Base-by-base conservation (phyloP, 2,888 invertebrate genomes). In the Ornithoptera alexandrae region DNA sequence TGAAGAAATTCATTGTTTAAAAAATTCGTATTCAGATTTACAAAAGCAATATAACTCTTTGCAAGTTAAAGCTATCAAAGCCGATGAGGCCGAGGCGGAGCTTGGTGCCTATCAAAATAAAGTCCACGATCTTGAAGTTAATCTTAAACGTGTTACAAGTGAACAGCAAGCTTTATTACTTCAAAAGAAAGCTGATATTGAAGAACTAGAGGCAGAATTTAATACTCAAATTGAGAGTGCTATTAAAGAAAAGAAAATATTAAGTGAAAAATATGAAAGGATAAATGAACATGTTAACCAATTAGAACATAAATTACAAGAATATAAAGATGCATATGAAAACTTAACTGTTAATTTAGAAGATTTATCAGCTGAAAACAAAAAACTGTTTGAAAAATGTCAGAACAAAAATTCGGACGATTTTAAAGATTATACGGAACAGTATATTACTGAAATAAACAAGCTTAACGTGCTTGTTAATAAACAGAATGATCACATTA, bases 371-470 rank as follows among this genome's bases (percentile, higher is more conserved):
- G 78, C 76, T 78, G 75, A 86, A 65, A 91, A 92, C 75, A 83
- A 86, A 71, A 84, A 85, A 63, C 72, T 91, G 53, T 68, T 78
- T 58, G 83, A 85, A 63, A 87, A 83, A 73, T 75, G 77, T 57
- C 74, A 77, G 24, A 74, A 74, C 24, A 77, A 74, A 73, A 78
- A 84, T 61, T 76, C 79, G 59, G 69, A 60, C 59, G 67, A 73
- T 63, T 24, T 77, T 2, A 84, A 93, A 15, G 92, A 92, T 79
- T 92, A 91, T 75, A 92, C 92, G 10, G 92, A 92, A 70, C 92
- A 92, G 73, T 92, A 91, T 73, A 84, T 92, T 73, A 91, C 82
- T 75, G 94, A 94, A 84, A 94, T 94, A 76, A 94, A 94, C 75
- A 93, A 92, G 57, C 81, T 94, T 0, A 93, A 93, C 67, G 89